These are phyloP conservation scores for Calcarius lapponicus DNA, from an alignment of 2,797 vertebrate genomes.

Conservation along the genomic window DNA sequence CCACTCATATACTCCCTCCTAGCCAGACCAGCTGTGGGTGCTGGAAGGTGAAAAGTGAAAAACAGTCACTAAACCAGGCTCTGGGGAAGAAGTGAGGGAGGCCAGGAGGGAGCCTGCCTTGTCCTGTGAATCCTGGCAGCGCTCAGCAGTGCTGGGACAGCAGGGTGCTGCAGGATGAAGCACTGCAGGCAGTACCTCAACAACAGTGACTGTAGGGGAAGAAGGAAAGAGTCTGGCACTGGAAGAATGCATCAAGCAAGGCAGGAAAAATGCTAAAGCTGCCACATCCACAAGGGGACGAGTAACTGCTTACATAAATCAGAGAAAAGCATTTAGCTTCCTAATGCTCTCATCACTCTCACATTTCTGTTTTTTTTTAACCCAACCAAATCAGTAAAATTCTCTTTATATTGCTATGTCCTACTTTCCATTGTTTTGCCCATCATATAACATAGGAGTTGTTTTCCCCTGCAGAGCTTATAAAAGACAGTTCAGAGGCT, in stretches of 20 bases:
- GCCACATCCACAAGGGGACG: neutral
- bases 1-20: fast-evolving
- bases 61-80: neutral
- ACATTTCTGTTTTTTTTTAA: neutral
- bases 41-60: neutral
- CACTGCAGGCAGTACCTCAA: neutral
- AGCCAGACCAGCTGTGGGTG: neutral
- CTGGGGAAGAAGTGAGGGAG: neutral
- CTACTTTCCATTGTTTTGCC: neutral
- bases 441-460: neutral
- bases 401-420: neutral
- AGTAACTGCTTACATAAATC: neutral
- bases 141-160: neutral
- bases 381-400: neutral
- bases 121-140: neutral
- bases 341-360: neutral
- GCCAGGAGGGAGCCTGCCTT: fast-evolving
- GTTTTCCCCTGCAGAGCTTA: neutral
- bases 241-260: neutral
- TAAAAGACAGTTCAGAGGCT: neutral
- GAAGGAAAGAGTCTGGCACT: neutral
- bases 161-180: neutral
- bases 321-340: neutral
- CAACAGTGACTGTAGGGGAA: neutral
- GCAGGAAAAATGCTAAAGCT: neutral